phyloP scores from a whole-genome alignment of 2,888 invertebrate genomes.

The Stenodera caucasica region DNA sequence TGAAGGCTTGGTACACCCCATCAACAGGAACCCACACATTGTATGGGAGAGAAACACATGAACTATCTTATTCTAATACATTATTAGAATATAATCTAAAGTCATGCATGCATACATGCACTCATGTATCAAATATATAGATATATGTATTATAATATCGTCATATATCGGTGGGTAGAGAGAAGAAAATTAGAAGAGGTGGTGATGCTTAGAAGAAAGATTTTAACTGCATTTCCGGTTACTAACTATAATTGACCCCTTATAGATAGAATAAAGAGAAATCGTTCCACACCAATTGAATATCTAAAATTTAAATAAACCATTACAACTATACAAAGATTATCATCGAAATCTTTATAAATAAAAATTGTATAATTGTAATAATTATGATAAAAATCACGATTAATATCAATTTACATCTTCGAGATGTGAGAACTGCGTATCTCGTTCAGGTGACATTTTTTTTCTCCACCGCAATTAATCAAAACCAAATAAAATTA shows the following conservation, averaged over 20 bases:
- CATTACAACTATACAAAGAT: no score
- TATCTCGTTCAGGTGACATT: constrained; percentile 25
- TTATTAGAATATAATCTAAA: not conserved
- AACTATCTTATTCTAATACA: constrained; percentile 7
- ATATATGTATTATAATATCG: not conserved
- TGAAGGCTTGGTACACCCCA: constrained; percentile 50
- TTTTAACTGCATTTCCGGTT: constrained; percentile 4
- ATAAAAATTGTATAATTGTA: not conserved
- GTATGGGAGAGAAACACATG: not conserved
- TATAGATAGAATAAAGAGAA: not conserved
- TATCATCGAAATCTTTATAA: no score
- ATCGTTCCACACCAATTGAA: constrained; percentile 1
- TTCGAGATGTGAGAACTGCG: constrained; percentile 27
- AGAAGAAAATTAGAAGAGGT: constrained; percentile 2
- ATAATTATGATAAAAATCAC: not conserved
- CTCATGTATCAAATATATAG: not conserved
- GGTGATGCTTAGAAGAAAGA: not conserved
- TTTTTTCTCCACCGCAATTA: not conserved
- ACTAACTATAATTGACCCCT: constrained; percentile 2
- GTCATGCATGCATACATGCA: not conserved
- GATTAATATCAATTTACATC: not conserved
- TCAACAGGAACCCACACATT: constrained; percentile 30
- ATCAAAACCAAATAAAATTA: constrained; percentile 7
- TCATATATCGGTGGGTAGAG: not conserved
- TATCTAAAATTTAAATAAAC: not conserved